phyloP scores from a whole-genome alignment of 2,113 vertebrate species.

The Merops nubicus region DNA sequence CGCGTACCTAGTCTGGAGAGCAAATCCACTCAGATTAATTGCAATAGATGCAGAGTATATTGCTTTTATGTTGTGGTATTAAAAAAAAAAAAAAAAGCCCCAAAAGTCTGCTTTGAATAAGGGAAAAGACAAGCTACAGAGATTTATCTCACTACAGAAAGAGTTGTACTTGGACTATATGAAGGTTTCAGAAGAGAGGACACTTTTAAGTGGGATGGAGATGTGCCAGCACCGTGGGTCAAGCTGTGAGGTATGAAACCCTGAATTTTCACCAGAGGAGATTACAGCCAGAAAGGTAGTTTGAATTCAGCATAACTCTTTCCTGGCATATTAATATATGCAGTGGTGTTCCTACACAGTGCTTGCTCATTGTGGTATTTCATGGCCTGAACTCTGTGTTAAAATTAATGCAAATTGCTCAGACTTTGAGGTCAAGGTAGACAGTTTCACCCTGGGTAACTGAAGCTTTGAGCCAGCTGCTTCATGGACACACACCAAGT shows the following conservation, averaged over 20 bases:
- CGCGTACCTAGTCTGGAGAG: background rate
- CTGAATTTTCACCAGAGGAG: background rate
- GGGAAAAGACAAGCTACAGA: background rate
- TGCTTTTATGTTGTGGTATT: background rate
- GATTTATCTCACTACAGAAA: background rate
- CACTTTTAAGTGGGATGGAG: background rate
- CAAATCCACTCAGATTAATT: background rate
- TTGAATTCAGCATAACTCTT: background rate
- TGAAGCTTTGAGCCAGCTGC: rapidly evolving
- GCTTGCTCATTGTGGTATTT: background rate
- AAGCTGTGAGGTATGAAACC: background rate
- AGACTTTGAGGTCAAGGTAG: background rate
- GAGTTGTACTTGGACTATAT: background rate
- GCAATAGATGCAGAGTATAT: background rate
- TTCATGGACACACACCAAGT: background rate
- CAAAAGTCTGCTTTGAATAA: background rate
- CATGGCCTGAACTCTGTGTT: background rate
- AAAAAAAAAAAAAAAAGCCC: background rate
- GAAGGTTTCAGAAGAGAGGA: background rate
- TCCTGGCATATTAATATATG: background rate
- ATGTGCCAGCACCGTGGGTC: background rate
- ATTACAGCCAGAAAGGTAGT: background rate
- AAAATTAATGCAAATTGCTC: background rate
- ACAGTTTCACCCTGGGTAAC: background rate
- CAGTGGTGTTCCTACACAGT: background rate